Conservation (phyloP, 2,888 invertebrate species). For the Boloria selene region DNA sequence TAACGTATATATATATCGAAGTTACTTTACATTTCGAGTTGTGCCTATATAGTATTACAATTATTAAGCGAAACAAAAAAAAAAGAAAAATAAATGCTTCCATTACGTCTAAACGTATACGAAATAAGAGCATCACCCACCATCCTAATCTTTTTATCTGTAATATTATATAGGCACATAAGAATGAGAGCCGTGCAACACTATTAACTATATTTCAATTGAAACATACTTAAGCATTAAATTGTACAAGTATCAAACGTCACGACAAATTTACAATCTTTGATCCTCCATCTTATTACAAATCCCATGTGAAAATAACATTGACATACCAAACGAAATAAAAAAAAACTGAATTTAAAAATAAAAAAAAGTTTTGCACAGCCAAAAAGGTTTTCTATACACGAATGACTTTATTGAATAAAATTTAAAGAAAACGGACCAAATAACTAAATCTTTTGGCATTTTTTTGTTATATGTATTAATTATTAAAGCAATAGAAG, state of each 20-base stretch:
- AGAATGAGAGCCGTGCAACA: slow-evolving; percentile 36
- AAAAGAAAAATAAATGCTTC: slow-evolving; percentile 18
- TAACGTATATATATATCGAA: slow-evolving; percentile 43
- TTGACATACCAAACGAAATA: slow-evolving; percentile 1
- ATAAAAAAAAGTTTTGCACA: not conserved
- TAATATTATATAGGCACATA: slow-evolving; percentile 34
- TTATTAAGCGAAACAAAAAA: slow-evolving; percentile 38
- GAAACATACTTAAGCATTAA: slow-evolving; percentile 34
- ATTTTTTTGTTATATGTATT: too few species aligned
- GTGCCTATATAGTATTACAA: slow-evolving; percentile 35
- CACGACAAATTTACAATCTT: slow-evolving; percentile 29
- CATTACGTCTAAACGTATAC: not conserved
- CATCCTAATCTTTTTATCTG: not conserved
- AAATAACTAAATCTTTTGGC: too few species aligned
- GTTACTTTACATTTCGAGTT: too few species aligned
- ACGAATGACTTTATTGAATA: too few species aligned
- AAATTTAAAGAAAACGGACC: too few species aligned
- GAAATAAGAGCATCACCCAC: not conserved
- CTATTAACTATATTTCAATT: slow-evolving; percentile 33
- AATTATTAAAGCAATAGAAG: too few species aligned
- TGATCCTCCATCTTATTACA: slow-evolving; percentile 37
- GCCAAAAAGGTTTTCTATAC: too few species aligned
- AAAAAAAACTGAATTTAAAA: not conserved
- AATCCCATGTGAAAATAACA: slow-evolving; percentile 19
- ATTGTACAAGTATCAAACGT: slow-evolving; percentile 33